Conservation (phyloP, 2,113 vertebrate species). For the Cepphus grylle region DNA sequence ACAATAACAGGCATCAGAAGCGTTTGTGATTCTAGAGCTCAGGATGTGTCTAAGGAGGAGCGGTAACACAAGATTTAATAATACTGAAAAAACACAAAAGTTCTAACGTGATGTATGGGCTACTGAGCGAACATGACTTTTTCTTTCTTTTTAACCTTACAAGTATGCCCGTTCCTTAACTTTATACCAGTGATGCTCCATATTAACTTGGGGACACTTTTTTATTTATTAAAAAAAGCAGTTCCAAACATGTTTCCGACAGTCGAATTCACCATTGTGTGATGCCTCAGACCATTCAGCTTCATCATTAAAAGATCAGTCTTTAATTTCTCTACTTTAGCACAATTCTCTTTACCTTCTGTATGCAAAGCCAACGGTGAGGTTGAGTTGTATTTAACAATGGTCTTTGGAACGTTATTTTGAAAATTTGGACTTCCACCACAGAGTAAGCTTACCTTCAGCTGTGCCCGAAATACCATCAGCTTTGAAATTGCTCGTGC, state of each 20-base stretch:
- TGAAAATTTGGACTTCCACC: neutral
- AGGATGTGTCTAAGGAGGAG: neutral
- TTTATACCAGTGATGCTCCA: neutral
- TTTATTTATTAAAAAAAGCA: neutral
- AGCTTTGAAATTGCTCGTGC: slow-evolving; percentile 95
- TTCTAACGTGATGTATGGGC: neutral
- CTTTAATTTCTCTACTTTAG: neutral
- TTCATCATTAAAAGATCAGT: neutral
- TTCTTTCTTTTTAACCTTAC: neutral
- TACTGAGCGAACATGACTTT: neutral
- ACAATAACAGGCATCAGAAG: slow-evolving; percentile 19
- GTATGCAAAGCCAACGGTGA: neutral
- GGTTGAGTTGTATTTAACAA: neutral
- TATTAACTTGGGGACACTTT: neutral
- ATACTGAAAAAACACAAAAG: neutral
- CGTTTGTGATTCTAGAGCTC: neutral
- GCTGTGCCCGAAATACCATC: slow-evolving; percentile 91
- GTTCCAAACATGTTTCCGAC: neutral
- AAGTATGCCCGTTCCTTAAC: neutral
- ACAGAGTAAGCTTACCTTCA: slow-evolving; percentile 81
- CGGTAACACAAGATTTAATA: neutral
- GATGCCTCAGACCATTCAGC: neutral
- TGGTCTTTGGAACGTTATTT: neutral
- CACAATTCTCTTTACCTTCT: neutral
- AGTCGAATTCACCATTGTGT: neutral